These are phyloP conservation scores for Diarsia dahlii DNA, from an alignment of 2,888 invertebrate species.

Conservation along the genomic window DNA sequence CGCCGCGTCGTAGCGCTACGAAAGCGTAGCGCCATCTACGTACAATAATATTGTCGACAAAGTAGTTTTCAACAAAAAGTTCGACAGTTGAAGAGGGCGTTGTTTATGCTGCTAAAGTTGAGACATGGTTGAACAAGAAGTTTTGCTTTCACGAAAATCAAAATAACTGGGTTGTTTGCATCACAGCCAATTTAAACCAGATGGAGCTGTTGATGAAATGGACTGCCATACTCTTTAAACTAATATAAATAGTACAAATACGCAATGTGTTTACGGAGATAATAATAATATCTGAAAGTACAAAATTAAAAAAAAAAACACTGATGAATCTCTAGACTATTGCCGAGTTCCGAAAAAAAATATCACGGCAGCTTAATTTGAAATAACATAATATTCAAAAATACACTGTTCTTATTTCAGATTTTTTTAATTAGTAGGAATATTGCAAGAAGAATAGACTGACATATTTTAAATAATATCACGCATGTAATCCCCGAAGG, in stretches of 20 bases:
- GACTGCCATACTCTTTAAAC: neutral
- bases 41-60: neutral
- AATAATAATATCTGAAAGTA: neutral
- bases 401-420: too few species aligned
- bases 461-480: too few species aligned
- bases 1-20: conserved; percentile 12
- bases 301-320: too few species aligned
- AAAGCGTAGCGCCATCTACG: conserved; percentile 44
- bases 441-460: too few species aligned
- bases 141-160: neutral
- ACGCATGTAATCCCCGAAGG: too few species aligned
- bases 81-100: conserved; percentile 8
- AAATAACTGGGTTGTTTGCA: neutral
- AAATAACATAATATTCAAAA: too few species aligned
- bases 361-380: too few species aligned
- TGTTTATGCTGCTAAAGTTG: neutral
- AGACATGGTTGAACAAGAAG: too few species aligned
- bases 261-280: neutral
- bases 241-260: neutral
- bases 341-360: too few species aligned
- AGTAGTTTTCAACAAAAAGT: neutral
- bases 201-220: neutral
- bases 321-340: too few species aligned
- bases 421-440: too few species aligned
- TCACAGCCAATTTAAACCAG: conserved; percentile 5